Conservation (phyloP, 1,140 invertebrate species). For the Limonius californicus region DNA sequence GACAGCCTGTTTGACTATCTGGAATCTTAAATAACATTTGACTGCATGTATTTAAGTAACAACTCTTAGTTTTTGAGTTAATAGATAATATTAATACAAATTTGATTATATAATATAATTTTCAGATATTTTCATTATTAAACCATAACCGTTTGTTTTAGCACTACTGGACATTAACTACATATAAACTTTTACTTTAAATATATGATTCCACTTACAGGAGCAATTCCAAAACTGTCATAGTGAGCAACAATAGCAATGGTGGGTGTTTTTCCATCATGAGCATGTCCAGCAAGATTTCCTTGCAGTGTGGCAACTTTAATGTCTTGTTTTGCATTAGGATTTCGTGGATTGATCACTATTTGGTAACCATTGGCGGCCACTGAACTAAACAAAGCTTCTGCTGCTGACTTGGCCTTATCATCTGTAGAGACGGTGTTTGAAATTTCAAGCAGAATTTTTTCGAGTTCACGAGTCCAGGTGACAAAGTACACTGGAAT, state of each 20-base stretch:
- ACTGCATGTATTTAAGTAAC: too few species aligned
- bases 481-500: slow-evolving; percentile 88
- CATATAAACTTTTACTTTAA: too few species aligned
- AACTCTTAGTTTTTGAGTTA: too few species aligned
- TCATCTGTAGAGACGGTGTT: slow-evolving; percentile 47
- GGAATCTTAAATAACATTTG: too few species aligned
- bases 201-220: slow-evolving; percentile 65
- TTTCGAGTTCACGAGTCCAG: slow-evolving; percentile 68
- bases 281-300: slow-evolving; percentile 75
- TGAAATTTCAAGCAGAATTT: slow-evolving; percentile 71
- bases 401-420: slow-evolving; percentile 62
- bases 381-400: slow-evolving; percentile 78
- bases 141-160: too few species aligned
- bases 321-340: slow-evolving; percentile 69
- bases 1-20: too few species aligned
- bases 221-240: slow-evolving; percentile 82
- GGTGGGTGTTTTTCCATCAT: slow-evolving; percentile 75
- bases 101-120: too few species aligned
- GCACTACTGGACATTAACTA: too few species aligned
- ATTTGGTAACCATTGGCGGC: slow-evolving; percentile 92
- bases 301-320: slow-evolving; percentile 83
- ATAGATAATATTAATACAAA: too few species aligned
- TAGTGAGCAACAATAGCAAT: slow-evolving; percentile 91
- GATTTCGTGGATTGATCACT: slow-evolving; percentile 66
- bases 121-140: too few species aligned